phyloP scores from a whole-genome alignment of 2,797 vertebrate genomes.

The Cossypha polioptera region DNA sequence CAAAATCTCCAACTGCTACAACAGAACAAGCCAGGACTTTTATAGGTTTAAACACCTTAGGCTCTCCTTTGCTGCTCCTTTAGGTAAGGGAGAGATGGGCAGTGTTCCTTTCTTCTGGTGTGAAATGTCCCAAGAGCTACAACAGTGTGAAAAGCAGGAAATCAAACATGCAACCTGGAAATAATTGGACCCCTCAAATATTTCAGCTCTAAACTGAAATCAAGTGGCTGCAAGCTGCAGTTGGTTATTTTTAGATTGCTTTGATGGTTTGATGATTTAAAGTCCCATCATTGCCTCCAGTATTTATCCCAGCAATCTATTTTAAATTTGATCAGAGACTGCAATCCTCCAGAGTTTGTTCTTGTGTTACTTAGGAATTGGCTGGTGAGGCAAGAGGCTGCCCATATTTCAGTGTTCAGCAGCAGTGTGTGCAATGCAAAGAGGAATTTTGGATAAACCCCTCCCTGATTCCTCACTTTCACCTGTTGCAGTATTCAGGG shows the following conservation, averaged over 20 bases:
- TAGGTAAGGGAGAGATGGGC: not conserved
- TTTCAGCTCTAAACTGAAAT: constrained; percentile 38
- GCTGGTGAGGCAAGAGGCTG: not conserved
- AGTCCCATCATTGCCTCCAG: constrained; percentile 2
- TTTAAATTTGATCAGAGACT: constrained; percentile 24
- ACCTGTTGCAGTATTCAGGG: not conserved
- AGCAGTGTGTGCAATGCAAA: not conserved
- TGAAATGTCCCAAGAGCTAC: not conserved
- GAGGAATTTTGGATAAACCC: not conserved
- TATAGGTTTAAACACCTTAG: not conserved
- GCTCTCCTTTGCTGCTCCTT: not conserved
- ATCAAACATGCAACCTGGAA: not conserved
- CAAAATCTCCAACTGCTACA: not conserved
- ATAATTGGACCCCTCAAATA: not conserved
- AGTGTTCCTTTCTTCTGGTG: not conserved
- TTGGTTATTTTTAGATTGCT: constrained; percentile 49
- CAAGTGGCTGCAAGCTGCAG: constrained; percentile 17
- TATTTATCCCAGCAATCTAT: constrained; percentile 32
- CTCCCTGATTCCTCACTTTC: not conserved
- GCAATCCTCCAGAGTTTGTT: not conserved
- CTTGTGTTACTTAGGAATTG: not conserved
- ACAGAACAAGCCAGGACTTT: not conserved
- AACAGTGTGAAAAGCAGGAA: not conserved
- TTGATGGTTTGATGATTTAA: constrained; percentile 29
- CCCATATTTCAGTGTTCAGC: not conserved